Base-by-base conservation (phyloP, 2,888 invertebrate genomes). In the Toxonevra muliebris region DNA sequence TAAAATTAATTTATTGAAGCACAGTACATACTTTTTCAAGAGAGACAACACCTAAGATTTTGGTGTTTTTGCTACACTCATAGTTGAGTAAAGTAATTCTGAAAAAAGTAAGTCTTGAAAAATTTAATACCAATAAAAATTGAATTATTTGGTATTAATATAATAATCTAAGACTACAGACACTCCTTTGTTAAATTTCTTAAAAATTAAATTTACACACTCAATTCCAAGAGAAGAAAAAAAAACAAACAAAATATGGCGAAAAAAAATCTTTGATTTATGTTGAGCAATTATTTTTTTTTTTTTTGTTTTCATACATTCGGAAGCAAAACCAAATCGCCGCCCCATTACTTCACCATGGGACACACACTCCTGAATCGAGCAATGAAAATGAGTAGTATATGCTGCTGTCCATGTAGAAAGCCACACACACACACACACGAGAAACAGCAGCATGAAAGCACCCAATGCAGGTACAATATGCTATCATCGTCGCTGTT, bases 251-350 rank as follows among this genome's bases (percentile, higher is more conserved):
- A 43, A 12, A 20, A 48, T 15, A 40, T 17, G 43, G 30, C 17
- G 43, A 53, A 62, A 69, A 61, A 80, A 74, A 77, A 73, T 72
- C 76, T 79, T 79, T 80, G 79, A 79, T 79, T 79, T 79, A 79
- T 79, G 78, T 73, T 69, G 75, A 77, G 77, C 79, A 79, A 79
- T 79, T 79, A 79, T 80, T 80, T 80, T 79, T 79, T 80, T 79
- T 77, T 64, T 40, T 50, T 48, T 55, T 48, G 57, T 58, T 13
- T 30, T 55, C 19, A 52, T 15, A 50, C 19, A 13, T 13, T 45
- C 41, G 15, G 17, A 43, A 54, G 50, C 52, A 53, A 61, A 20
- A 41, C 13, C 13, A 43, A 30, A 48, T 48, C 66, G 41, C 41
- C 62, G 3, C 55, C 13, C 55, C 50, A 10, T 50, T 11, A 30